Evolutionary conservation across 2,888 invertebrate genomes (phyloP), one percentile per base, ranked within the genome.

Genomic region (Ryuthela nishihirai): DNA sequence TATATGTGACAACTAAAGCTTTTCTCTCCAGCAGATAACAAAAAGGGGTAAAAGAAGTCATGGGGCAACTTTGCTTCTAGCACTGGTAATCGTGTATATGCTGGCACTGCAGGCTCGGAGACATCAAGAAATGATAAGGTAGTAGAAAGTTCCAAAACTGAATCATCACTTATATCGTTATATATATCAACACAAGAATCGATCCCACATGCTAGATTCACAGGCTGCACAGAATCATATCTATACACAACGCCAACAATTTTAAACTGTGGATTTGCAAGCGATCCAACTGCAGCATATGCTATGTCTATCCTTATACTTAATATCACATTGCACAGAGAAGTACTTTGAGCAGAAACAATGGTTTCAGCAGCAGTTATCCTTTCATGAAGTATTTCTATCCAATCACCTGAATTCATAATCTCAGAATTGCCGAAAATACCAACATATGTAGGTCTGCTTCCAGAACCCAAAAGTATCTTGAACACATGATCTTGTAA

Each of bases 11-110:
- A n/a, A n/a, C n/a, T n/a, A n/a, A n/a, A n/a, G n/a, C n/a, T n/a
- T n/a, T n/a, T n/a, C n/a, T n/a, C n/a, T n/a, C n/a, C n/a, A n/a
- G n/a, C n/a, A n/a, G n/a, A n/a, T n/a, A n/a, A 38, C 17, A 68
- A 55, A 53, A 83, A 83, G 1, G 87, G 87, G 70, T 85, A 84
- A 72, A 87, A 87, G 71, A 87, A 87, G 72, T 86, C 84, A 65
- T 79, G 78, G 1, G 87, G 85, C 49, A 87, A 76, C 71, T 80
- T 78, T 54, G 85, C 78, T 67, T 83, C 80, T 53, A 85, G 76
- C 58, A 81, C 79, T 17, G 85, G 85, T 54, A 81, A 79, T 52
- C 80, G 80, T 7, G 82, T 83, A 66, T 78, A 77, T 41, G 75
- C 72, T 49, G 75, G 75, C 26, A 74, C 73, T 0, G 79, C 75